Conservation (phyloP, 2,888 invertebrate species). For the Synanthedon vespiformis region DNA sequence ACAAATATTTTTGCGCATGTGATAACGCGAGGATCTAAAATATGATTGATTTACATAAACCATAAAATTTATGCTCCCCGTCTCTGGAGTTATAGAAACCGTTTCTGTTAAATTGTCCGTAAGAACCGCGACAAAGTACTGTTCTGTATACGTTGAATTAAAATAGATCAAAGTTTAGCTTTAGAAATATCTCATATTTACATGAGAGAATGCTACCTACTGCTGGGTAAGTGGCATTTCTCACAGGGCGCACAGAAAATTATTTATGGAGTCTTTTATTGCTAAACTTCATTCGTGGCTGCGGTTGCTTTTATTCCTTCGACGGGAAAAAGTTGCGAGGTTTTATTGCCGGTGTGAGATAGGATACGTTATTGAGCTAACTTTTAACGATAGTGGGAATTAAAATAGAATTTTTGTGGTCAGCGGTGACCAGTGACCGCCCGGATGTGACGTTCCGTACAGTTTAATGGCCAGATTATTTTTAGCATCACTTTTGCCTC, state of each 20-base stretch:
- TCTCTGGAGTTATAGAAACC: constrained; percentile 22
- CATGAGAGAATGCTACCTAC: constrained; percentile 26
- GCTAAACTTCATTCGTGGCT: constrained; percentile 67
- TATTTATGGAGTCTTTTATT: constrained; percentile 68
- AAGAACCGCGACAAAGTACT: constrained; percentile 17
- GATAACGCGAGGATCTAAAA: constrained; percentile 17
- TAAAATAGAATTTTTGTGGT: constrained; percentile 61
- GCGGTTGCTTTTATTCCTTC: constrained; percentile 66
- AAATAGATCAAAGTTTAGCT: constrained; percentile 13
- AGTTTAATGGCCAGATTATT: constrained; percentile 11
- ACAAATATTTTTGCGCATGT: constrained; percentile 14
- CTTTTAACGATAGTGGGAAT: constrained; percentile 51
- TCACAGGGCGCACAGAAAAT: constrained; percentile 53
- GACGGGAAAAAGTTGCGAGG: constrained; percentile 62
- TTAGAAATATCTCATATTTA: constrained; percentile 31
- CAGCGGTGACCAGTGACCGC: constrained; percentile 20
- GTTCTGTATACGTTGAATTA: neutral
- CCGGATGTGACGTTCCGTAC: constrained; percentile 15
- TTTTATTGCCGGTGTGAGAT: constrained; percentile 68
- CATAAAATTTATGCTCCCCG: constrained; percentile 28
- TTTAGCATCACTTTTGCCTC: constrained; percentile 12
- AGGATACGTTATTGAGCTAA: constrained; percentile 66
- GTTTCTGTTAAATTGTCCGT: constrained; percentile 41
- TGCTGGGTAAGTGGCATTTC: constrained; percentile 44
- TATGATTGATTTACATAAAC: constrained; percentile 35